phyloP scores from a whole-genome alignment of 23 tunicate species.

The Oikopleura dioica region DNA sequence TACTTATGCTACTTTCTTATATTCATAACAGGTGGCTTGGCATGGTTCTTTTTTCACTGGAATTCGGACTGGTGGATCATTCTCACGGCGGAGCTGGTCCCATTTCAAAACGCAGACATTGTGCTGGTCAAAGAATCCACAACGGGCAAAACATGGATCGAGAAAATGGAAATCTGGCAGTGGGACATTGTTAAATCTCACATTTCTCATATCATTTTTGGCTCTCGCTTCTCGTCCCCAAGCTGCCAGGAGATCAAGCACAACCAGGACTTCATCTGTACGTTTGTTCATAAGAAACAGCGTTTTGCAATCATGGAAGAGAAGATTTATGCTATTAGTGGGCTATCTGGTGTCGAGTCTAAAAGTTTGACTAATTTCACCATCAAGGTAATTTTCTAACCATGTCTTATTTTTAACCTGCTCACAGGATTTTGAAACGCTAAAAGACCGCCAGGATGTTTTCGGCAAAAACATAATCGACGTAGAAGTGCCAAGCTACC shows the following conservation, averaged over 20 bases:
- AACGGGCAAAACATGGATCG: background rate
- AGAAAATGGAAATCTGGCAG: background rate
- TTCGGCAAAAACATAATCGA: background rate
- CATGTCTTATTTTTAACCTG: no score
- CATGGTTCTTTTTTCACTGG: background rate
- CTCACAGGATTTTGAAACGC: no score
- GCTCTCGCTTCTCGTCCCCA: no score
- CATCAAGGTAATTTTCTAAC: no score
- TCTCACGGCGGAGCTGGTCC: background rate
- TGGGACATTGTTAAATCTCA: background rate
- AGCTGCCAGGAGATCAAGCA: no score
- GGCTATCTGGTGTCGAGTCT: no score
- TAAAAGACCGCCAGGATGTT: no score
- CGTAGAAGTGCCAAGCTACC: background rate
- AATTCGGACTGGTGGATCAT: background rate
- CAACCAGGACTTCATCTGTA: no score
- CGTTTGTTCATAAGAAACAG: no score
- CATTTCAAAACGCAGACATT: background rate
- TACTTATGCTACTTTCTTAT: background rate
- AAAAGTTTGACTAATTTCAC: no score
- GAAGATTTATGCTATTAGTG: no score
- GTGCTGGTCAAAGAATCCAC: background rate
- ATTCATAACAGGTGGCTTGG: background rate
- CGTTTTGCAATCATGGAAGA: no score
- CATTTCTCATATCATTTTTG: background rate